Base-by-base conservation (phyloP, 1,140 invertebrate genomes). In the Cardiocondyla obscurior region DNA sequence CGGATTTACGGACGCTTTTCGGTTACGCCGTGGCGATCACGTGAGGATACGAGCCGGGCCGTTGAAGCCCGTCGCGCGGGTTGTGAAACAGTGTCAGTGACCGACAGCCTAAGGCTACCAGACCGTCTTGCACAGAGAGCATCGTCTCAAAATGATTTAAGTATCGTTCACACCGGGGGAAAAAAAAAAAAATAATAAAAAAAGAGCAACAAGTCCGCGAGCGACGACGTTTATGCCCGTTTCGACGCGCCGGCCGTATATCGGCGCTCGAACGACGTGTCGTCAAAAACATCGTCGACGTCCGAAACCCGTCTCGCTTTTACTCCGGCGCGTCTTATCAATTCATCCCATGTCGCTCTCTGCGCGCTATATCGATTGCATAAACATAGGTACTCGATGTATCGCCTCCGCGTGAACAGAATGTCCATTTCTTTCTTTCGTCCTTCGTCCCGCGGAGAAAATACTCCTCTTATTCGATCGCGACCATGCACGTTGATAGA, bases 41-140 rank as follows among this genome's bases (percentile, higher is more conserved):
- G 83, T 85, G 85, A 87, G 74, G 82, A 84, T 53, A 74, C 69
- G 87, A 87, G 60, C 46, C 81, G 51, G 82, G 69, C 70, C 83
- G 86, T 83, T 69, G 81, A 79, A 77, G 70, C 84, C 62, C 79
- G 87, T 86, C 86, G 81, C 85, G 83, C 89, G 83, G 87, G 82
- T 92, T 92, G 88, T 90, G 92, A 93, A 94, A 94, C 91, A 94
- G 92, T 94, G 93, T 94, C 93, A 94, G 93, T 93, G 93, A 94
- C 93, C 93, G 93, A 94, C 92, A 93, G 93, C 93, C 93, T 93
- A 92, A 93, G 92, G 93, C 93, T 90, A 92, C 88, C 92, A 90
- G 90, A 88, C 90, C 90, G 88, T 82, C 88, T 86, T 87, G 89
- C 86, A 88, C 67, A 39, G 85, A 87, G 58, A 87, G 55, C 88